Percentiles rank a stretch among this genome's conserved stretches.
These are phyloP conservation scores for Melieria picta DNA, from an alignment of 2,888 invertebrate genomes.

Conservation along the genomic window DNA sequence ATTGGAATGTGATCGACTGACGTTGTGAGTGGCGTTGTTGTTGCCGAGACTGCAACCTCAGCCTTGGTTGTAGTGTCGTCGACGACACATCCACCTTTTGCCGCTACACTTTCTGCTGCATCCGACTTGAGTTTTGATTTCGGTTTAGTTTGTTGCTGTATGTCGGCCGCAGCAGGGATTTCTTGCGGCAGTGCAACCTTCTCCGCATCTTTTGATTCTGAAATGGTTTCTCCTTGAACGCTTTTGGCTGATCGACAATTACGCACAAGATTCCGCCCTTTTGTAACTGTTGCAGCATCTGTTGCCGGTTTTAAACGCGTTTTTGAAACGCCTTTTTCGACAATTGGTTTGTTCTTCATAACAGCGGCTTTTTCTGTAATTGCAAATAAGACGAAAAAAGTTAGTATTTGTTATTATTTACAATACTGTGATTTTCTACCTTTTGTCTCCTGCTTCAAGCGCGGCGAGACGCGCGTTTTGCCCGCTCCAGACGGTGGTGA, in stretches of 20 bases:
- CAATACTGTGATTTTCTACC: too few relatives aligned
- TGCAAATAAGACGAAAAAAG: not conserved
- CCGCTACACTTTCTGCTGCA: not conserved
- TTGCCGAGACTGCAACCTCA: conserved; percentile 25
- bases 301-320: not conserved
- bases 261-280: not conserved
- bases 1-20: not conserved
- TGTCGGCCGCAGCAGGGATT: not conserved
- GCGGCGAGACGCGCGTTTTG: conserved; percentile 32
- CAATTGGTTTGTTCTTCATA: too few relatives aligned
- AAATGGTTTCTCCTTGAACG: not conserved
- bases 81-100: not conserved
- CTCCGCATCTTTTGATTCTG: not conserved
- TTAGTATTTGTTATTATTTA: too few relatives aligned
- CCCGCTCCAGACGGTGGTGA: conserved; percentile 4
- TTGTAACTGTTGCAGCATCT: not conserved
- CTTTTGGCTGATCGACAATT: not conserved
- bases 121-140: too few relatives aligned
- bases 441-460: conserved; percentile 12
- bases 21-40: conserved; percentile 26
- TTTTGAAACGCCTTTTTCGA: too few relatives aligned
- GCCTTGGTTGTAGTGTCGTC: conserved; percentile 28
- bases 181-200: not conserved
- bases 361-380: conserved; percentile 1
- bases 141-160: not conserved